These are phyloP conservation scores for Lemur catta DNA, from an alignment of 2,797 vertebrate species.

Conservation along the genomic window DNA sequence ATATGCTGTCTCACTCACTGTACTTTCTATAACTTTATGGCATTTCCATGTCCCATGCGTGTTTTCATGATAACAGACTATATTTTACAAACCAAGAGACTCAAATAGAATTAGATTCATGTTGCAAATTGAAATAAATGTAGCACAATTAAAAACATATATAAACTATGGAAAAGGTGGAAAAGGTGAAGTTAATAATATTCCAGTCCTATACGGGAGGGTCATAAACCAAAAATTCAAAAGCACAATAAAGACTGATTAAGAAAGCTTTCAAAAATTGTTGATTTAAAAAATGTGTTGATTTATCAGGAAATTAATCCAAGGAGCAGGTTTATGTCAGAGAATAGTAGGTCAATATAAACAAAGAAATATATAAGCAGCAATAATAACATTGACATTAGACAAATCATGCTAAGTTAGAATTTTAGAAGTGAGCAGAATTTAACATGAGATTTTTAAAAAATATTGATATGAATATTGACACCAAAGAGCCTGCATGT, in stretches of 20 bases:
- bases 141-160: background rate
- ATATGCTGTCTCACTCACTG: background rate
- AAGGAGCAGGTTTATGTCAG: background rate
- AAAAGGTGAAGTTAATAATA: background rate
- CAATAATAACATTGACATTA: background rate
- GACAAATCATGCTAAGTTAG: background rate
- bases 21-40: background rate
- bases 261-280: background rate
- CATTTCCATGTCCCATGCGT: background rate
- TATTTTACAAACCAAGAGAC: slow-evolving; percentile 36
- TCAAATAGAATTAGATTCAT: slow-evolving; percentile 39
- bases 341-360: background rate
- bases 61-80: slow-evolving; percentile 17
- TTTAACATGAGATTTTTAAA: background rate
- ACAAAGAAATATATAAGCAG: background rate
- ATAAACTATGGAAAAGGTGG: background rate
- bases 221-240: background rate
- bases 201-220: background rate
- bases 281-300: background rate
- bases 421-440: slow-evolving; percentile 1
- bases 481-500: background rate
- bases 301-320: background rate
- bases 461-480: background rate
- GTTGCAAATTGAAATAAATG: slow-evolving; percentile 39
- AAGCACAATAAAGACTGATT: background rate